Evolutionary conservation across 2,888 invertebrate species (phyloP).

Genomic region (Cheilosia grossa): DNA sequence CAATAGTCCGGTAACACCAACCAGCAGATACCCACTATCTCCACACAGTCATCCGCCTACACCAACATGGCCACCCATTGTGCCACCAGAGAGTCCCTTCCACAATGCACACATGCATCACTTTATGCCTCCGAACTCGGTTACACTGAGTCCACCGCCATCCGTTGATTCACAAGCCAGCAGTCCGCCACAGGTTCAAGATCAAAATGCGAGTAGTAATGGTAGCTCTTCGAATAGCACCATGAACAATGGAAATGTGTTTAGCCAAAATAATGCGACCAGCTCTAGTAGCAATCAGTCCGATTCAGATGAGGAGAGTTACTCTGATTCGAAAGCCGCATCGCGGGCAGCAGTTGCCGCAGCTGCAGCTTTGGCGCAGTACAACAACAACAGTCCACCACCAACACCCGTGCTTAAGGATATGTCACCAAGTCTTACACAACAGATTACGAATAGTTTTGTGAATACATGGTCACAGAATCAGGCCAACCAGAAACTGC

Average conservation of each 20-base stretch:
- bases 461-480: constrained; percentile 83
- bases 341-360: constrained; percentile 75
- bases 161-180: constrained; percentile 94
- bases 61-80: constrained; percentile 87
- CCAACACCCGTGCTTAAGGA: constrained; percentile 87
- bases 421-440: constrained; percentile 81
- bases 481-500: constrained; percentile 78
- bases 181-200: constrained; percentile 92
- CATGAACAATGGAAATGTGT: constrained; percentile 72
- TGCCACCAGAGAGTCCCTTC: constrained; percentile 84
- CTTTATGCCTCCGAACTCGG: constrained; percentile 92
- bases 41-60: constrained; percentile 93
- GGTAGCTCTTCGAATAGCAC: constrained; percentile 49
- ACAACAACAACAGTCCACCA: constrained; percentile 83
- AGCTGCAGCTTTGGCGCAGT: constrained; percentile 82
- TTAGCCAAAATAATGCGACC: constrained; percentile 80
- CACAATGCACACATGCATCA: constrained; percentile 87
- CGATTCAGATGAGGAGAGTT: constrained; percentile 92
- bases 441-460: constrained; percentile 82
- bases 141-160: constrained; percentile 95
- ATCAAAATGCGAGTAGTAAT: constrained; percentile 78
- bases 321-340: constrained; percentile 78
- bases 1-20: constrained; percentile 92
- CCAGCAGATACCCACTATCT: constrained; percentile 91
- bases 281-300: constrained; percentile 90